These are phyloP conservation scores for Tokudaia muenninki DNA, from an alignment of 2,797 vertebrate genomes.

Conservation along the genomic window DNA sequence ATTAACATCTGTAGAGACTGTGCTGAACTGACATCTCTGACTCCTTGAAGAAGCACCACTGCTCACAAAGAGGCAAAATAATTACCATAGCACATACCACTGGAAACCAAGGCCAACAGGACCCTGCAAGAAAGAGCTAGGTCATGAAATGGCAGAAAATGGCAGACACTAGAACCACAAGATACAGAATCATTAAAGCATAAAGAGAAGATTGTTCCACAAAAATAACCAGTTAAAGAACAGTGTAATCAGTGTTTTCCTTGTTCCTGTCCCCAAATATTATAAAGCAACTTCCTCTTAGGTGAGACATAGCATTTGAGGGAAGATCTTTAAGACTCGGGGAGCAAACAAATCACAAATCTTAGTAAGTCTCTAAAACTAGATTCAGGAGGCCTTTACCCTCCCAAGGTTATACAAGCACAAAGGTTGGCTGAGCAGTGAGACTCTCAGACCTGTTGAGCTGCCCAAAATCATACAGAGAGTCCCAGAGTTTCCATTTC, in stretches of 20 bases:
- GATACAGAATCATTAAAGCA: not conserved
- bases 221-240: not conserved
- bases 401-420: not conserved
- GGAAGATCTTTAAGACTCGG: not conserved
- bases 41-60: not conserved
- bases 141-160: not conserved
- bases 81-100: no score
- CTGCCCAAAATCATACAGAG: not conserved
- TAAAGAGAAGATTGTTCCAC: not conserved
- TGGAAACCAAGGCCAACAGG: not conserved
- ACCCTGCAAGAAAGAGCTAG: not conserved
- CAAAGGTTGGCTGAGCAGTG: not conserved
- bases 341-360: not conserved
- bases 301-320: not conserved
- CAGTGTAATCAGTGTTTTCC: not conserved
- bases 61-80: not conserved
- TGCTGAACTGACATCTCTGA: not conserved
- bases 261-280: not conserved
- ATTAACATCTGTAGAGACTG: not conserved
- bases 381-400: not conserved
- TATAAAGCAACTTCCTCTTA: not conserved
- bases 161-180: not conserved
- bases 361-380: not conserved
- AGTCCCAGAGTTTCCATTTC: not conserved
- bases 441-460: not conserved